Percentiles rank a stretch among this genome's conserved stretches.
Evolutionary conservation across 1,140 invertebrate genomes (phyloP).

Genomic region (Orius insidiosus): DNA sequence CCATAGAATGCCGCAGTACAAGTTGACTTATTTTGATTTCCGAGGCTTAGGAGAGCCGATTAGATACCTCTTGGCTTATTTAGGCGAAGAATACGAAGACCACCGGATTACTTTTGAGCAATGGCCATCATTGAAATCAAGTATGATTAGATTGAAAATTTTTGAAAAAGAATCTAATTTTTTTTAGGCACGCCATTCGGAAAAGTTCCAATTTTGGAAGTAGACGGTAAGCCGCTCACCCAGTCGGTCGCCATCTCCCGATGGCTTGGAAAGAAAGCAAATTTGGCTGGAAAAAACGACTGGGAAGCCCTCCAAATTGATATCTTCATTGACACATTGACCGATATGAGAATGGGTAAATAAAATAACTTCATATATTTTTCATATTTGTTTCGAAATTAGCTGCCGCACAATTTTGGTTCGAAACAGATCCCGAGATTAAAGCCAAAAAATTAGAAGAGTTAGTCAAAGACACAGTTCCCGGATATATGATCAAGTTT

Average conservation of each 20-base stretch:
- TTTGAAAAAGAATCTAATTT: neutral
- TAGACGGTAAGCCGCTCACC: slow-evolving; percentile 29
- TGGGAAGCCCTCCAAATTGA: slow-evolving; percentile 2
- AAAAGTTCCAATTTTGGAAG: slow-evolving; percentile 33
- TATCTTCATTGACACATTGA: slow-evolving; percentile 4
- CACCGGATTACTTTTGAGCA: slow-evolving; percentile 19
- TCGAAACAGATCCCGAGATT: slow-evolving; percentile 21
- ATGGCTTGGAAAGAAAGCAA: slow-evolving; percentile 31
- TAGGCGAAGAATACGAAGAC: slow-evolving; percentile 44
- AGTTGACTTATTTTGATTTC: slow-evolving; percentile 47
- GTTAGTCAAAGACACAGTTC: slow-evolving; percentile 24
- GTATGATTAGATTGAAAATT: no score
- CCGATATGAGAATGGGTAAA: slow-evolving; percentile 23
- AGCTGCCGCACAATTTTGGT: slow-evolving; percentile 19
- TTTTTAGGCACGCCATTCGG: slow-evolving; percentile 30
- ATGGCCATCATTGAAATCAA: slow-evolving; percentile 7
- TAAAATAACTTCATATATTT: no score
- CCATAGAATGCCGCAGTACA: slow-evolving; percentile 27
- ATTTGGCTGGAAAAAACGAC: slow-evolving; percentile 28
- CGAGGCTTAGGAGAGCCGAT: slow-evolving; percentile 47
- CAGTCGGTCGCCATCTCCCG: slow-evolving; percentile 34
- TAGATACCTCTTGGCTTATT: slow-evolving; percentile 42
- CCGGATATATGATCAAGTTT: slow-evolving; percentile 37
- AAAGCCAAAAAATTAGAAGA: slow-evolving; percentile 22
- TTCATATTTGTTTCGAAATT: neutral